Percentiles rank a stretch among this genome's conserved stretches.
phyloP scores from a whole-genome alignment of 2,888 invertebrate genomes.

The Eilema griseolum region DNA sequence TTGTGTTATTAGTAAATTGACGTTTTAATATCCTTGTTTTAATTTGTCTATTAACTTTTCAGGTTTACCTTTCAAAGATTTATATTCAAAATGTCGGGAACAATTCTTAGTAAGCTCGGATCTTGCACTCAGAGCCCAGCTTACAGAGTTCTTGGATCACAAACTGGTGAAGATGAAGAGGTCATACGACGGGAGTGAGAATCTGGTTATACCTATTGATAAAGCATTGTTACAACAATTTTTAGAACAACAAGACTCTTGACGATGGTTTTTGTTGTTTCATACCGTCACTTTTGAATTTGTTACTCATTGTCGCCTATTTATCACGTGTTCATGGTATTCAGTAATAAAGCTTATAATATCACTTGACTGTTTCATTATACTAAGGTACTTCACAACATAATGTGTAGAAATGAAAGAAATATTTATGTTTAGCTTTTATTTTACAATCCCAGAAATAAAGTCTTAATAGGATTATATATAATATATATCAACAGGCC shows the following conservation, averaged over 20 bases:
- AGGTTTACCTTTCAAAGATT: constrained; percentile 96
- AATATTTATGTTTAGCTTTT: constrained; percentile 77
- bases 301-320: not conserved
- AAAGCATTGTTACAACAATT: constrained; percentile 92
- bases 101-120: constrained; percentile 97
- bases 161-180: constrained; percentile 94
- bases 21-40: not conserved
- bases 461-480: constrained; percentile 87
- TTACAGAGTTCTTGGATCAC: constrained; percentile 98
- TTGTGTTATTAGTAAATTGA: not conserved
- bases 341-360: constrained; percentile 10
- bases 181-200: constrained; percentile 93
- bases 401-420: constrained; percentile 58
- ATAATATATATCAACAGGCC: constrained; percentile 87
- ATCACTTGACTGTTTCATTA: not conserved
- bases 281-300: not conserved
- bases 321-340: constrained; percentile 6
- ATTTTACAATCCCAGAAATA: constrained; percentile 87
- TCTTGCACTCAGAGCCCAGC: constrained; percentile 94
- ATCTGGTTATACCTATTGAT: constrained; percentile 93
- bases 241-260: constrained; percentile 87
- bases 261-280: constrained; percentile 25
- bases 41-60: constrained; percentile 36
- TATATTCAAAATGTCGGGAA: constrained; percentile 95
- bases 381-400: not conserved